Conservation (phyloP, 2,797 vertebrate species). For the Cyprinodon diabolis region DNA sequence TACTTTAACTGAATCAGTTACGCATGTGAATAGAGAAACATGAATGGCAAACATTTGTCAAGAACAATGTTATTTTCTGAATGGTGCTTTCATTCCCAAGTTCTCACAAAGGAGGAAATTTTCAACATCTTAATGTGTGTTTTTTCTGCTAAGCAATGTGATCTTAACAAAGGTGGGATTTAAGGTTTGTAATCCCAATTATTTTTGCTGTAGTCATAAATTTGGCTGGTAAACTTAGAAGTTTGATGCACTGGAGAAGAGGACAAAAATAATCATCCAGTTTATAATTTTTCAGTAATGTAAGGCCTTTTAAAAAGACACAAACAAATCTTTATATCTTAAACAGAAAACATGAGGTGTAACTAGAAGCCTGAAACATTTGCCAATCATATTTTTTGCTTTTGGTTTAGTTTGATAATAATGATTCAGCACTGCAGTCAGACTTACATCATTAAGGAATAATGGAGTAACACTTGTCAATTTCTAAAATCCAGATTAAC, state of each 20-base stretch:
- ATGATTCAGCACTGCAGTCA: too few relatives aligned
- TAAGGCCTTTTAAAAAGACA: neutral
- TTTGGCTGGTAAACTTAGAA: neutral
- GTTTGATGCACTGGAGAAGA: neutral
- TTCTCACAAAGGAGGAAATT: neutral
- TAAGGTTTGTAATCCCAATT: neutral
- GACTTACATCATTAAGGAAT: too few relatives aligned
- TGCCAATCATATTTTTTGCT: too few relatives aligned
- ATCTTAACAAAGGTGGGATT: neutral
- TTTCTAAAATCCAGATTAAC: too few relatives aligned
- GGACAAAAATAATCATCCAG: too few relatives aligned
- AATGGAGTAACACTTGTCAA: too few relatives aligned
- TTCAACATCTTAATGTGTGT: neutral
- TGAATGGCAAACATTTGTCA: conserved; percentile 13
- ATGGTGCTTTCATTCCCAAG: neutral
- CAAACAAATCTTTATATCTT: neutral
- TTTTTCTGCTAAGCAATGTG: neutral
- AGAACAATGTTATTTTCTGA: neutral
- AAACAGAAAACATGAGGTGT: neutral
- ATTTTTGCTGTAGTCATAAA: neutral
- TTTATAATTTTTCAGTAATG: neutral
- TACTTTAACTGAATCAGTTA: conserved; percentile 60
- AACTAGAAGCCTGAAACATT: too few relatives aligned
- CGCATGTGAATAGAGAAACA: conserved; percentile 55
- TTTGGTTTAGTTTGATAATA: too few relatives aligned